Percentiles rank a stretch among this genome's conserved stretches.
Conservation (phyloP, 2,797 vertebrate genomes). For the Rhynchonycteris naso region DNA sequence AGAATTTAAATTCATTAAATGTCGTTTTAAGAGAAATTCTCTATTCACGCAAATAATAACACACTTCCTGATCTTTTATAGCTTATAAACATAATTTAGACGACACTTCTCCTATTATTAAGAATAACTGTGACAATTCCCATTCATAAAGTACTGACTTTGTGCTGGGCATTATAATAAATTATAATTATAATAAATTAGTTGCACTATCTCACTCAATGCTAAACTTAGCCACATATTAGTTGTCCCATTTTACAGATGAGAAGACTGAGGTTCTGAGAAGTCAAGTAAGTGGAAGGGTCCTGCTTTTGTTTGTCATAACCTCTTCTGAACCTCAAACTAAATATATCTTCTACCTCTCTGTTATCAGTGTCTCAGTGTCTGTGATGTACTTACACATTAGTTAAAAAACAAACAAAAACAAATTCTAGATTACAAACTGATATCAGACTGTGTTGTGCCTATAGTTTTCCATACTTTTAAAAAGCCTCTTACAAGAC, state of each 20-base stretch:
- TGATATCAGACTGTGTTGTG: background rate
- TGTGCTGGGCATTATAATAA: background rate
- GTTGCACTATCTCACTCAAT: background rate
- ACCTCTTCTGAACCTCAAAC: conserved; percentile 33
- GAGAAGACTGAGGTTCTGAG: background rate
- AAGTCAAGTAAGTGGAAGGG: background rate
- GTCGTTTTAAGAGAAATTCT: background rate
- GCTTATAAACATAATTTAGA: background rate
- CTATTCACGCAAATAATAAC: background rate
- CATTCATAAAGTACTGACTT: background rate
- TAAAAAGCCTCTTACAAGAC: background rate
- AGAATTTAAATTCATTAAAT: background rate
- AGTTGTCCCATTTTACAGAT: background rate
- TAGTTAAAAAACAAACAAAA: background rate
- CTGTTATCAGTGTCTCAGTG: background rate
- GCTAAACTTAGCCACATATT: background rate
- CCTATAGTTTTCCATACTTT: background rate
- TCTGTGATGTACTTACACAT: background rate
- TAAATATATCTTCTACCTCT: background rate
- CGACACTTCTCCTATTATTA: background rate
- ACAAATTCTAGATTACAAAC: background rate
- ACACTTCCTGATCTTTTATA: background rate
- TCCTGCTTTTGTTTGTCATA: background rate
- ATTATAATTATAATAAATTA: too few species aligned
- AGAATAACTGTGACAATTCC: background rate